Evolutionary conservation across 2,888 invertebrate species (phyloP), one percentile per base, ranked within the genome.

Genomic region (Eupithecia centaureata): DNA sequence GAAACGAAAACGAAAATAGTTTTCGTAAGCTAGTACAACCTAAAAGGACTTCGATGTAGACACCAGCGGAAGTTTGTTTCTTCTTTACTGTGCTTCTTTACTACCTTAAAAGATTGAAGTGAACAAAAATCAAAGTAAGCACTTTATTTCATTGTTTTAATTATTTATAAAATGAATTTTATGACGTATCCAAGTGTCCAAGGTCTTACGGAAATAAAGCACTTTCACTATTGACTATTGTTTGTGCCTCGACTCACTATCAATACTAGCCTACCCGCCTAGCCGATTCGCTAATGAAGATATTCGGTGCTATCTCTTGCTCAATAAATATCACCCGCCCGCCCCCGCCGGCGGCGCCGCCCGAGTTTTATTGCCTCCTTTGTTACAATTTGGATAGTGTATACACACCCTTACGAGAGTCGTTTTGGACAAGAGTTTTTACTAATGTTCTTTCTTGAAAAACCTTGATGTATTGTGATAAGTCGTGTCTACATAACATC

Each of bases 231-330:
- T n/a, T n/a, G n/a, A n/a, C n/a, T n/a, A n/a, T n/a, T n/a, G n/a
- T 22, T 12, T 4, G 10, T 22, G 22, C 10, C 4, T 47, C 3
- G 22, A 8, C 1, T 1, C 2, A 42, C 47, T 10, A 22, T 86
- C 86, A 81, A 81, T 73, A 79, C 65, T 68, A 77, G 35, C 64
- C 76, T 67, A 73, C 81, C 52, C 42, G 56, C 64, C 64, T 69
- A 70, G 76, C 73, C 82, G 83, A 81, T 86, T 87, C 81, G 88
- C 88, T 88, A 88, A 88, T 88, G 87, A 88, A 87, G 88, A 88
- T 86, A 88, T 88, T 87, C 82, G 87, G 86, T 80, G 79, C 79
- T 88, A 88, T 88, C 87, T 86, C 79, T 70, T 75, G 77, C 82
- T 86, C 87, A 84, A 88, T 88, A 88, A 88, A 88, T 88, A 86